Base-by-base conservation (phyloP, 2,113 vertebrate species). In the Procapra przewalskii region DNA sequence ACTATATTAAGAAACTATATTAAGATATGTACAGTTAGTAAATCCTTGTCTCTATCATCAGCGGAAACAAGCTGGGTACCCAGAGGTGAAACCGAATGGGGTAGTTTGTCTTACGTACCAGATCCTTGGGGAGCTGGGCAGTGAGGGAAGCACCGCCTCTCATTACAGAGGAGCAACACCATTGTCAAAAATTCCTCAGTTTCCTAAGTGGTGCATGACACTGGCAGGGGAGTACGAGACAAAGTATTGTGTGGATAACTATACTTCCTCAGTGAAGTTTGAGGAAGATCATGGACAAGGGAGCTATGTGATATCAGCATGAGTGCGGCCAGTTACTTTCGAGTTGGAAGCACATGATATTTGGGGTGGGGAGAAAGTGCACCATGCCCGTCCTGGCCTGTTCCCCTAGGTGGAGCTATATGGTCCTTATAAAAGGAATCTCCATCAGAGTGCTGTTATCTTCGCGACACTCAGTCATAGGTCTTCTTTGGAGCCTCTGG, bases 51-150 rank as follows among this genome's bases (percentile, higher is more conserved):
- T 36, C n/a, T 71, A 0, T 36, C 17, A 71, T 71, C 2, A 36
- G n/a, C 0, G 0, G 17, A 71, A 36, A 21, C 4, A 71, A 36
- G n/a, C n/a, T 71, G 64, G 17, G n/a, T 36, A 10, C n/a, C 2
- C 1, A 1, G 17, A 36, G n/a, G 64, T 71, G 64, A 36, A 71
- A 71, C 17, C 10, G n/a, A 71, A 36, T 71, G n/a, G 8, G n/a
- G 17, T 21, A 19, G 9, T 36, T 11, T 11, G 2, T 21, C 17
- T 3, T 71, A 9, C 17, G 11, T n/a, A 21, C n/a, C n/a, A 36
- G n/a, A 71, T 71, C 17, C 64, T 36, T 21, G n/a, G 64, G 64
- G 17, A 36, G 17, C n/a, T 36, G 64, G 19, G 64, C 33, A 71
- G 17, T 71, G 64, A 21, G 17, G 64, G n/a, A 71, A 71, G 4